A percentile compares a stretch with the other conserved stretches of the same genome.
phyloP scores from a whole-genome alignment of 1,140 invertebrate species.

The Oscheius sp. region DNA sequence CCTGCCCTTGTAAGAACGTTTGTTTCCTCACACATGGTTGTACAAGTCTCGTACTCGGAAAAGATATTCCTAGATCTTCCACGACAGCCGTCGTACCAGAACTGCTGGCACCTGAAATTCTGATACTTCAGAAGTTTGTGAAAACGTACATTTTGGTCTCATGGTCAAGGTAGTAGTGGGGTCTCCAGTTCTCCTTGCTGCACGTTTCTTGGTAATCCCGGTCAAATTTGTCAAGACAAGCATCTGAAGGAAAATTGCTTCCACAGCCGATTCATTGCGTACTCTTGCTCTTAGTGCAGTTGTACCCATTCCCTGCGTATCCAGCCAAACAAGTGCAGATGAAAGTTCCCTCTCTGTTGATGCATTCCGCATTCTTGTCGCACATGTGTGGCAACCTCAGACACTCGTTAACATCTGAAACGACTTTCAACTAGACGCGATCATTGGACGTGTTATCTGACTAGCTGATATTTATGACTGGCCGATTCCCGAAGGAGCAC shows the following conservation, averaged over 20 bases:
- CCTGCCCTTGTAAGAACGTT: conserved; percentile 46
- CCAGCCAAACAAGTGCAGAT: conserved; percentile 77
- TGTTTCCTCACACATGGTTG: conserved; percentile 50
- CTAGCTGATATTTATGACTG: conserved; percentile 9
- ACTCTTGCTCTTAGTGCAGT: conserved; percentile 65
- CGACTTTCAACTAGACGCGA: conserved; percentile 61
- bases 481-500: neutral
- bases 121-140: neutral
- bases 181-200: conserved; percentile 46
- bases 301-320: conserved; percentile 78
- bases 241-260: conserved; percentile 23
- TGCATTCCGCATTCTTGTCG: conserved; percentile 82
- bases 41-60: conserved; percentile 48
- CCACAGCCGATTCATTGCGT: neutral
- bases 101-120: conserved; percentile 24
- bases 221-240: conserved; percentile 51
- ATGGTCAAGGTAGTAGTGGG: conserved; percentile 51
- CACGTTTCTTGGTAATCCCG: conserved; percentile 43
- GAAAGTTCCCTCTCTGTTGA: conserved; percentile 79
- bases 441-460: neutral
- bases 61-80: conserved; percentile 48
- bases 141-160: conserved; percentile 39
- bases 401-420: conserved; percentile 85
- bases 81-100: conserved; percentile 48
- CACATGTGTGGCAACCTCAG: conserved; percentile 71